Conservation (phyloP, 2,113 vertebrate genomes). For the Podarcis raffonei region DNA sequence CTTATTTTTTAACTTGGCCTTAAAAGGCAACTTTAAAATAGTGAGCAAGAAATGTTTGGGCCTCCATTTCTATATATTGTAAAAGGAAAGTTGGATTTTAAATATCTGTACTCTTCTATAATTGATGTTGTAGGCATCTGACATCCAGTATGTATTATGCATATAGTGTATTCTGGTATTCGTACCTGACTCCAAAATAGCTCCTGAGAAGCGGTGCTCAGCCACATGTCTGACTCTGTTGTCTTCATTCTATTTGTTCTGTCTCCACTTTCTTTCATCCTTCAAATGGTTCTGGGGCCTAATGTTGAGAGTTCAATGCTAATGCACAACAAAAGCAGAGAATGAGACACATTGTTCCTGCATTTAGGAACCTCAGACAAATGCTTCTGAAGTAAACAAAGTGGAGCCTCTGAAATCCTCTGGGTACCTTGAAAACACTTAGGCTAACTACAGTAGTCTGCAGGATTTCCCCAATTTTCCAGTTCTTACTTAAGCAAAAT, state of each 20-base stretch:
- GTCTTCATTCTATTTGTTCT: neutral
- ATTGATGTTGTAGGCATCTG: neutral
- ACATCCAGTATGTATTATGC: neutral
- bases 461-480: neutral
- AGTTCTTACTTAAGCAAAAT: neutral
- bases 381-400: neutral
- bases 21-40: neutral
- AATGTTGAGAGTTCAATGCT: neutral
- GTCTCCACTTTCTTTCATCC: neutral
- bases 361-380: neutral
- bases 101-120: neutral
- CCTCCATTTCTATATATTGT: neutral
- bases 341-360: neutral
- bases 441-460: slow-evolving; percentile 1
- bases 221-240: neutral
- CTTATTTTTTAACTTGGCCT: neutral
- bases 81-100: neutral
- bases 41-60: neutral
- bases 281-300: neutral
- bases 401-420: neutral
- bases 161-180: neutral
- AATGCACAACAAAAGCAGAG: neutral
- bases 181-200: neutral
- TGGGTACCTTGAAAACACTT: neutral
- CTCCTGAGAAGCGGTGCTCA: neutral